These are phyloP conservation scores for Nebria brevicollis DNA, from an alignment of 2,888 invertebrate species.

Conservation along the genomic window DNA sequence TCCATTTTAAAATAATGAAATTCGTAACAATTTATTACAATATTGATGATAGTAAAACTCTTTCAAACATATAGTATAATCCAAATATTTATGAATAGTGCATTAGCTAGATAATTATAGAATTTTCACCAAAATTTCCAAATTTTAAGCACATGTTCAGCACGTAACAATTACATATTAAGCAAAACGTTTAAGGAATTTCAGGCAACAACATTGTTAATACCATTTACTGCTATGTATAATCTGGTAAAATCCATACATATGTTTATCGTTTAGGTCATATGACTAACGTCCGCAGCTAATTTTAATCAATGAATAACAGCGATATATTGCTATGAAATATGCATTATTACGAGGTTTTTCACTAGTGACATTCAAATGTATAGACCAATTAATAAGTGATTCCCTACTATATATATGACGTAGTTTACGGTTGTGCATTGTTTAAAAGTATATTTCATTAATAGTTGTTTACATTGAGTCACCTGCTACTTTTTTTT, in stretches of 20 bases:
- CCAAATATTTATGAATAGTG: not conserved
- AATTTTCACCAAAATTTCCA: not conserved
- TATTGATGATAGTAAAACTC: too few species aligned
- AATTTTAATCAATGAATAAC: not conserved
- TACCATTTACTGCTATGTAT: not conserved
- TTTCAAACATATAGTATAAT: too few species aligned
- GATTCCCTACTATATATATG: not conserved
- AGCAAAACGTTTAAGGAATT: too few species aligned
- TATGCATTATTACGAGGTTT: not conserved
- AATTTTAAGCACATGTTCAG: too few species aligned
- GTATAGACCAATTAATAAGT: not conserved
- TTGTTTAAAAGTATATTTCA: not conserved
- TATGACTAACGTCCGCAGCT: not conserved
- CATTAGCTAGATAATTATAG: not conserved
- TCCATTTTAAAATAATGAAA: too few species aligned
- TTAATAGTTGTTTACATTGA: not conserved
- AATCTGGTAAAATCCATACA: not conserved
- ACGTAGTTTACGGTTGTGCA: not conserved
- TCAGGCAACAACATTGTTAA: not conserved
- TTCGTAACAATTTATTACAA: too few species aligned
- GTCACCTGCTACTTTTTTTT: not conserved
- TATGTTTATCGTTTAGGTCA: not conserved
- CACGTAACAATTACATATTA: too few species aligned
- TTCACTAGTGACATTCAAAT: not conserved
- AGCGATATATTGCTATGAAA: not conserved